Evolutionary conservation across 2,113 vertebrate species (phyloP).

Genomic region (Proteles cristata): DNA sequence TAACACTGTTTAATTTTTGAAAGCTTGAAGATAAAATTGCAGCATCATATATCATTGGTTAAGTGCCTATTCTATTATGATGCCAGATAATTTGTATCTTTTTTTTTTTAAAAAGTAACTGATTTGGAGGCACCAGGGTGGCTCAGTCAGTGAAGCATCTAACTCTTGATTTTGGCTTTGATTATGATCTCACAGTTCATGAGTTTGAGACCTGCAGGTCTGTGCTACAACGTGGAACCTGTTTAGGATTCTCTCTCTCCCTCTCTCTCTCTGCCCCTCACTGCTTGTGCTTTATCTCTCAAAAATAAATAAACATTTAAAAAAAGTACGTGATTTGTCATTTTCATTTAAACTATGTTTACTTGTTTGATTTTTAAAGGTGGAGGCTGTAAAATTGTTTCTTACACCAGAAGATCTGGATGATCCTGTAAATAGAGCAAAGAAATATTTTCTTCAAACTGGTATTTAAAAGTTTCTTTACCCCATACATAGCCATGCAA

Average conservation of each 20-base stretch:
- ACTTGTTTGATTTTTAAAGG: slow-evolving; percentile 85
- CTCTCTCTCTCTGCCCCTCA: no score
- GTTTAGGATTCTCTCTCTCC: no score
- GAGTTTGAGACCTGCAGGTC: no score
- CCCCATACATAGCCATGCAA: background rate
- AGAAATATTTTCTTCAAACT: slow-evolving; percentile 94
- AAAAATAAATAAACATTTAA: background rate
- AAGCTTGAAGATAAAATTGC: background rate
- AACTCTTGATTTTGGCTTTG: no score
- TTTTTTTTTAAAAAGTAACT: background rate
- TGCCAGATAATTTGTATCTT: background rate
- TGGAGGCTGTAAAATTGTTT: slow-evolving; percentile 92
- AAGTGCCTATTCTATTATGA: background rate
- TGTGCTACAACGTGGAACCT: no score
- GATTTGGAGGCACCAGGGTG: no score
- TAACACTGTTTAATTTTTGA: background rate
- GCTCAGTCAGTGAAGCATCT: no score
- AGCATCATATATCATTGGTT: slow-evolving; percentile 22
- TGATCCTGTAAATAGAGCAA: slow-evolving; percentile 93
- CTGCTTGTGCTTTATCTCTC: no score
- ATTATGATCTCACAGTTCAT: no score
- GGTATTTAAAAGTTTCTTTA: slow-evolving; percentile 84
- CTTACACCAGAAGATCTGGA: slow-evolving; percentile 93
- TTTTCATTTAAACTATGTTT: slow-evolving; percentile 36
- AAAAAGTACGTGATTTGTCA: background rate